Evolutionary conservation across 2,113 vertebrate genomes (phyloP), one percentile per base, ranked within the genome.

Genomic region (Elephas maximus): DNA sequence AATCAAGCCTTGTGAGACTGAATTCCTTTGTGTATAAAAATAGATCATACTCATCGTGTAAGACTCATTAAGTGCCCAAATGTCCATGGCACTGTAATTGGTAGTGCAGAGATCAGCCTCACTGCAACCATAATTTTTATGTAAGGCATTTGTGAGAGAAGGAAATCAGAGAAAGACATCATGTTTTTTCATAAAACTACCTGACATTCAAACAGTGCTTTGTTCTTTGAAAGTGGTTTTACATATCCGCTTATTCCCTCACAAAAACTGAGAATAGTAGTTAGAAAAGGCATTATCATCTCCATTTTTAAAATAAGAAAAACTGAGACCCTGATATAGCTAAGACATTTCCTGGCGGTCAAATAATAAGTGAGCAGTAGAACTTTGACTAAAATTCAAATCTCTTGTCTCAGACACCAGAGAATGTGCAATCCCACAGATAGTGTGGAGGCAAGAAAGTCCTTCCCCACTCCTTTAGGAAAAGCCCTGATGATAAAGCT

Each of bases 161-260:
- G 81, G 30, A 78, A 86, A 87, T 88, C 41, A 88, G 78, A 85
- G 26, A 26, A 86, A 77, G 51, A 8, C 37, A n/a, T 26, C 11
- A 12, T 24, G 26, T 85, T 94, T 86, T 94, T 82, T 90, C 24
- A 91, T 57, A 57, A 94, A 78, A 84, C 65, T 51, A 44, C 33
- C 37, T 69, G 88, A 23, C 28, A 53, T 92, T 67, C 62, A 82
- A 94, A 76, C 6, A 76, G 24, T n/a, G 51, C 45, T 92, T 95
- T 93, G 62, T 77, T 92, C 60, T 92, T 95, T 62, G 65, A 95
- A 96, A 79, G 23, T 53, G 74, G 10, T 88, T 88, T 97, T 84
- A 78, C 28, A 87, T 2, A 81, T 45, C 5, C 6, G 2, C 51
- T 24, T 80, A 48, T 53, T 71, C 28, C 57, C 23, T 93, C 44